Evolutionary conservation across 2,888 invertebrate genomes (phyloP).

Genomic region (Chydorus sphaericus): DNA sequence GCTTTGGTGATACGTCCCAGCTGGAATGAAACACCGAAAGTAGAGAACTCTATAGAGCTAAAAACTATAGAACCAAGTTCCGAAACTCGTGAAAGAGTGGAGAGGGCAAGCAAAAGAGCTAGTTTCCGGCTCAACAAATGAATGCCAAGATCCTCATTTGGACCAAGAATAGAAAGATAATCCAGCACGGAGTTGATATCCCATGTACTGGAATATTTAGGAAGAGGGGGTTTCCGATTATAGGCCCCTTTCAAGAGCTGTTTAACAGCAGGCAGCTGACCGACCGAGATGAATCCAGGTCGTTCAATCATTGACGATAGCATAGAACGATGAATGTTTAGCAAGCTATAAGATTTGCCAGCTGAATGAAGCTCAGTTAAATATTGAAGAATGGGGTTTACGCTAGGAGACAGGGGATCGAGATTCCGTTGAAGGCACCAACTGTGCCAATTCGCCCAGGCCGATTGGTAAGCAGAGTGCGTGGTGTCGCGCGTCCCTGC

Average conservation of each 20-base stretch:
- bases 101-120: background rate
- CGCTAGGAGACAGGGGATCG: background rate
- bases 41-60: background rate
- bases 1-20: background rate
- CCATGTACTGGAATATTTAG: background rate
- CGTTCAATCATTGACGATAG: background rate
- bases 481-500: background rate
- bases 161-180: background rate
- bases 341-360: background rate
- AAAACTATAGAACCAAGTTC: background rate
- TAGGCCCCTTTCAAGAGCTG: background rate
- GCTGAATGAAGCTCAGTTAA: background rate
- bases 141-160: too few species aligned
- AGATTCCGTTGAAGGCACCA: background rate
- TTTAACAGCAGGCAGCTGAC: background rate
- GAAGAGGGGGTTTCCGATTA: background rate
- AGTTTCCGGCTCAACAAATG: too few species aligned
- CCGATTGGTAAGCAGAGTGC: background rate
- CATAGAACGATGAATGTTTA: background rate
- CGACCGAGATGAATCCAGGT: background rate
- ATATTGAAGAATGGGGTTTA: background rate
- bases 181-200: background rate
- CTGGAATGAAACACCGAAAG: background rate
- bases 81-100: background rate
- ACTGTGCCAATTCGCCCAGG: background rate